These are phyloP conservation scores for Dioctria linearis DNA, from an alignment of 2,888 invertebrate genomes.

Conservation along the genomic window DNA sequence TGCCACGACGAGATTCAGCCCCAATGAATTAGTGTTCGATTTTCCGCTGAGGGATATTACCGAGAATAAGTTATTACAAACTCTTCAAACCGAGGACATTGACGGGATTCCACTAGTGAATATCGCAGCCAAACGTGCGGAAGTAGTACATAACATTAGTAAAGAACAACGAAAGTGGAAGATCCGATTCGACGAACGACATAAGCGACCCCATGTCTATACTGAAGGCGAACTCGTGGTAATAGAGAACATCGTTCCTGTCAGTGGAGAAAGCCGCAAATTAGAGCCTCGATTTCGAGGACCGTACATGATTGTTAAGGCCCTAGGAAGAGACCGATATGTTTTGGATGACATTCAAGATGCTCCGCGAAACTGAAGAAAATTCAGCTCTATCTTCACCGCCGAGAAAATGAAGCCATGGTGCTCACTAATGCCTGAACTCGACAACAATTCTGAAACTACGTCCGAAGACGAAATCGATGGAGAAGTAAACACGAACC, in stretches of 20 bases:
- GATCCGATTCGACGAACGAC: neutral
- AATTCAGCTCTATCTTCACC: too few relatives aligned
- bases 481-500: too few relatives aligned
- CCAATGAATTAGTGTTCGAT: slow-evolving; percentile 7
- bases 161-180: neutral
- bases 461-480: too few relatives aligned
- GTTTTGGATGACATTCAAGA: too few relatives aligned
- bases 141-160: neutral
- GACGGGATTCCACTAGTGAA: too few relatives aligned
- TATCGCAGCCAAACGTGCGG: neutral
- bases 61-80: neutral
- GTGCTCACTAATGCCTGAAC: too few relatives aligned
- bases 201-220: neutral
- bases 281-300: neutral
- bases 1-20: neutral
- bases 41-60: neutral
- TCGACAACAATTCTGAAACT: too few relatives aligned
- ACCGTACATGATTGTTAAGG: too few relatives aligned
- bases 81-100: neutral
- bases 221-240: neutral
- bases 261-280: neutral
- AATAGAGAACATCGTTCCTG: neutral
- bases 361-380: too few relatives aligned
- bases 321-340: too few relatives aligned
- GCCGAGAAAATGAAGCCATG: too few relatives aligned